Conservation (phyloP, 2,888 invertebrate genomes). For the Argyra leucocephala region DNA sequence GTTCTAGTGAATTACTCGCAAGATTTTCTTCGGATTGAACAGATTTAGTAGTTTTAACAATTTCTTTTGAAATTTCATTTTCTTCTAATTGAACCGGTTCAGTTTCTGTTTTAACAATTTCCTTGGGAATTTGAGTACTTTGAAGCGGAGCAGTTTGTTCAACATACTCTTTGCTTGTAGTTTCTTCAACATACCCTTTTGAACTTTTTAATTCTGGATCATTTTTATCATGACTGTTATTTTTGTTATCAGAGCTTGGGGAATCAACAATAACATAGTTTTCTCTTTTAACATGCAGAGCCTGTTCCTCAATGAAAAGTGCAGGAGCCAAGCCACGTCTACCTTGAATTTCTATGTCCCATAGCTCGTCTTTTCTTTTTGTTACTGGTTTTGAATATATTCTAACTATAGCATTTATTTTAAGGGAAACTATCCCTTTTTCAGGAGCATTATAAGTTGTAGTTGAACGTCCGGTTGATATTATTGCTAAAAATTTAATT, state of each 20-base stretch:
- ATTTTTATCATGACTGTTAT: too few relatives aligned
- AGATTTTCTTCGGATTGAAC: constrained; percentile 29
- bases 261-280: constrained; percentile 37
- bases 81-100: too few relatives aligned
- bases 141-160: constrained; percentile 20
- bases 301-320: constrained; percentile 51
- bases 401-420: constrained; percentile 47
- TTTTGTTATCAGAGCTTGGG: constrained; percentile 1
- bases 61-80: constrained; percentile 32
- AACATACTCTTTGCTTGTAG: constrained; percentile 14
- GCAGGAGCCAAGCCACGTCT: constrained; percentile 58
- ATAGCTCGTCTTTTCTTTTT: constrained; percentile 45
- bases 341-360: constrained; percentile 61
- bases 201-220: constrained; percentile 18
- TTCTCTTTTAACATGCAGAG: constrained; percentile 43
- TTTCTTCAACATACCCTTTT: constrained; percentile 13
- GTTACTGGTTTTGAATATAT: constrained; percentile 66
- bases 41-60: constrained; percentile 28
- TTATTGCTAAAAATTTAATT: constrained; percentile 29
- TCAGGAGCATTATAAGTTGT: constrained; percentile 50
- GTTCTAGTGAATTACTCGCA: constrained; percentile 54
- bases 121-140: constrained; percentile 26
- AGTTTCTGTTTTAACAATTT: constrained; percentile 20
- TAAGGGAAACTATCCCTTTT: constrained; percentile 53
- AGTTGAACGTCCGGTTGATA: constrained; percentile 51